Conservation (phyloP, 2,113 vertebrate genomes). For the Pluvianellus socialis region DNA sequence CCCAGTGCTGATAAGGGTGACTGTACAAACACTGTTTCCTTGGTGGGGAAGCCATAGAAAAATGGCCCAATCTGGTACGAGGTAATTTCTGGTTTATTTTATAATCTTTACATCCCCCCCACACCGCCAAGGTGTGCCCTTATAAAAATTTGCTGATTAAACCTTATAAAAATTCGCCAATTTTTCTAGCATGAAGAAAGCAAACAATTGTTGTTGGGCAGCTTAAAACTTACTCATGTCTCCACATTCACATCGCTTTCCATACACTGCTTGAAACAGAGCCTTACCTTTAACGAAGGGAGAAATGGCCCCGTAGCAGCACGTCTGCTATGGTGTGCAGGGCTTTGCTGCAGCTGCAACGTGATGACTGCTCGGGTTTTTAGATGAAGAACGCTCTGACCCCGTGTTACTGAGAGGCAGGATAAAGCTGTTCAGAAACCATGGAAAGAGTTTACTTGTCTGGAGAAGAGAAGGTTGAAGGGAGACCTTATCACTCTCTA, state of each 20-base stretch:
- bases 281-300: not conserved
- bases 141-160: not conserved
- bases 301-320: not conserved
- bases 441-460: not conserved
- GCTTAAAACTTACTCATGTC: not conserved
- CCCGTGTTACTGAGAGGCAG: not conserved
- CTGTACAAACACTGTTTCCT: not conserved
- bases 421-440: not conserved
- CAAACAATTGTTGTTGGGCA: not conserved
- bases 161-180: not conserved
- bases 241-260: not conserved
- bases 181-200: not conserved
- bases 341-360: not conserved
- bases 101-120: not conserved
- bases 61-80: not conserved
- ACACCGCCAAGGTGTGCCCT: not conserved
- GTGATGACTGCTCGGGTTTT: not conserved
- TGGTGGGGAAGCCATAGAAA: not conserved
- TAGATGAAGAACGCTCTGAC: not conserved
- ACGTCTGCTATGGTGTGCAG: rapidly evolving
- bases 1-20: not conserved
- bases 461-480: no score
- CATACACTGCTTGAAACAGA: not conserved
- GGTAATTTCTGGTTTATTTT: not conserved
- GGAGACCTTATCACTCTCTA: no score